These are phyloP conservation scores for Charanyca ferruginea DNA, from an alignment of 2,888 invertebrate species.

Conservation along the genomic window DNA sequence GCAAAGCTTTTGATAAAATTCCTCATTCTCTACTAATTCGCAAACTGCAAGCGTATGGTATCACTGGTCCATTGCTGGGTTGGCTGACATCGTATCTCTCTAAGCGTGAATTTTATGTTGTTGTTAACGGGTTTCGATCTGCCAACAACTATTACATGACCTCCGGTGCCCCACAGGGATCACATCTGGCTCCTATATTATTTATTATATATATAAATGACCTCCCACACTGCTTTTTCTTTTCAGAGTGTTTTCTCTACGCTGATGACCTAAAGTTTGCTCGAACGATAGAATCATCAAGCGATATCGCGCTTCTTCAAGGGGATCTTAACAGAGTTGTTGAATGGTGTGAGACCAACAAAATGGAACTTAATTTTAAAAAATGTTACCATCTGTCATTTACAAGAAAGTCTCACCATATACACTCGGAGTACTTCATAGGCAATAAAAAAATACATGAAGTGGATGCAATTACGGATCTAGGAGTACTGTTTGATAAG, in stretches of 20 bases:
- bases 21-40: background rate
- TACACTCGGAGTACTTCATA: background rate
- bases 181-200: too few species aligned
- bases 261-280: background rate
- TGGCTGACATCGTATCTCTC: background rate
- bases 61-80: background rate
- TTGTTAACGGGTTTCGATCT: background rate
- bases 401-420: background rate
- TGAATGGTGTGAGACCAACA: background rate
- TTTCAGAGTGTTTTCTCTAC: background rate
- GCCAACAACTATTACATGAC: slow-evolving; percentile 6
- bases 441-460: background rate
- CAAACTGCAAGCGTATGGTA: background rate
- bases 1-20: slow-evolving; percentile 1
- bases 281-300: background rate
- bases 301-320: background rate
- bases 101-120: slow-evolving; percentile 4
- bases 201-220: too few species aligned
- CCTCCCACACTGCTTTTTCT: too few species aligned
- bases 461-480: background rate
- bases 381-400: slow-evolving; percentile 5
- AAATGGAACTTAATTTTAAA: slow-evolving; percentile 1
- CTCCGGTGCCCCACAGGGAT: slow-evolving; percentile 3
- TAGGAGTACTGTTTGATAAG: background rate
- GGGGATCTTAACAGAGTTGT: background rate